These are phyloP conservation scores for Nyctibius grandis DNA, from an alignment of 2,797 vertebrate species.

Conservation along the genomic window DNA sequence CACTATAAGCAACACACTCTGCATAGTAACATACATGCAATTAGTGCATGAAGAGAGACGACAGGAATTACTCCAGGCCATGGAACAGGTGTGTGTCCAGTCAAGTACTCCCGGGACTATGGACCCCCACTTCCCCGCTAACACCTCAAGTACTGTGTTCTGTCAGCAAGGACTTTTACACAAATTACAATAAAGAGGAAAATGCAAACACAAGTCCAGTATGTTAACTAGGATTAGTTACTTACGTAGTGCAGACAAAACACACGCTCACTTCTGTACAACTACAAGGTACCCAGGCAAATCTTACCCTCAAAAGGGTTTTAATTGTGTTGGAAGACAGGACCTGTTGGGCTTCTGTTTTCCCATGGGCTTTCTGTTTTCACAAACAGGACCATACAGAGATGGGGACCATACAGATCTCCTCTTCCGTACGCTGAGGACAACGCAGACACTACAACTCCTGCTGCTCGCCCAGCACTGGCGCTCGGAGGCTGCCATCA, in stretches of 20 bases:
- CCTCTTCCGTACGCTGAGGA: neutral
- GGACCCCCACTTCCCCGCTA: neutral
- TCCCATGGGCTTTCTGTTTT: too few species aligned
- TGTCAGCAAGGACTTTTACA: fast-evolving
- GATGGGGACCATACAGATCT: too few species aligned
- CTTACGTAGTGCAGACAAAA: neutral
- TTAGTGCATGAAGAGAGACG: neutral
- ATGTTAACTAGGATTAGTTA: neutral
- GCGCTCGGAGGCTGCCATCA: neutral
- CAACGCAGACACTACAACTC: neutral
- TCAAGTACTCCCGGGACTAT: neutral
- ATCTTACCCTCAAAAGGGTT: neutral
- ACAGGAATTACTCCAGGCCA: neutral
- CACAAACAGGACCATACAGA: neutral
- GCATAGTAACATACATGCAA: neutral
- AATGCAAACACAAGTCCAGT: neutral
- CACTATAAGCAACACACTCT: neutral
- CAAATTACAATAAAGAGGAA: neutral
- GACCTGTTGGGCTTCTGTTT: neutral
- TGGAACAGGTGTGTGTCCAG: fast-evolving
- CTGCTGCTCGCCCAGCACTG: neutral
- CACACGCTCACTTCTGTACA: fast-evolving
- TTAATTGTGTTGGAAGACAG: neutral
- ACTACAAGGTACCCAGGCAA: neutral
- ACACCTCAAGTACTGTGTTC: neutral